A percentile compares a stretch with the other conserved stretches of the same genome.
phyloP scores from a whole-genome alignment of 2,113 vertebrate genomes.

The Salminus brasiliensis region DNA sequence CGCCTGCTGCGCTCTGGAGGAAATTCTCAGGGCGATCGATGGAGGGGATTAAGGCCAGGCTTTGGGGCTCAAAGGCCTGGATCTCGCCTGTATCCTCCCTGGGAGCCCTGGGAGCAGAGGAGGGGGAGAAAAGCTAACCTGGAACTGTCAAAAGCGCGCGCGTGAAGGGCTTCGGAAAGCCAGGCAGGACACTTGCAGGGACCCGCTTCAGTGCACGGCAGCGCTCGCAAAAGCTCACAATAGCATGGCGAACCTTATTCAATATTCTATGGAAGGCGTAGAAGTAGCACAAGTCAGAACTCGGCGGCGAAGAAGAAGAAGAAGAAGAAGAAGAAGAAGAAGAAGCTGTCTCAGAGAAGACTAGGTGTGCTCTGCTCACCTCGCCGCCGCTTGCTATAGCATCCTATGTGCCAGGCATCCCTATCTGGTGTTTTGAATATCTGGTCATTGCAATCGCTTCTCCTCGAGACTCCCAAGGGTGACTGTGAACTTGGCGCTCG shows the following conservation, averaged over 20 bases:
- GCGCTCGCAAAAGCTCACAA: conserved; percentile 58
- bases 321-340: conserved; percentile 8
- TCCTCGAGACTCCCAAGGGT: conserved; percentile 70
- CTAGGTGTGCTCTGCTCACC: conserved; percentile 40
- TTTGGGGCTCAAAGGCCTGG: conserved; percentile 82
- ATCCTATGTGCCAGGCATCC: conserved; percentile 47
- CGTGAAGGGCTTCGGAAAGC: conserved; percentile 66
- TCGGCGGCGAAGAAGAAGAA: conserved; percentile 13
- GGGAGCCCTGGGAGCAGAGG: conserved; percentile 67
- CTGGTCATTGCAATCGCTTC: conserved; percentile 63
- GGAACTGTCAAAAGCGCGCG: conserved; percentile 79
- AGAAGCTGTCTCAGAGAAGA: conserved; percentile 33
- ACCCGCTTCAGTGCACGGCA: conserved; percentile 48
- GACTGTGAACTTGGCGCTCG: conserved; percentile 55
- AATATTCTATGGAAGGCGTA: conserved; percentile 51
- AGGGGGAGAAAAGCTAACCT: conserved; percentile 74
- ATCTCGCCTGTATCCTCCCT: conserved; percentile 77
- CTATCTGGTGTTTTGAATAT: conserved; percentile 48
- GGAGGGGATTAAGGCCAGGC: conserved; percentile 76
- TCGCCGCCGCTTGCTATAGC: conserved; percentile 23
- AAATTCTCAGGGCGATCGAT: conserved; percentile 85
- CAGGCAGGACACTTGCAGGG: conserved; percentile 66
- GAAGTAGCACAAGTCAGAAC: conserved; percentile 46
- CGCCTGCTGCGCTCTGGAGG: conserved; percentile 72
- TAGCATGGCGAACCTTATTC: conserved; percentile 43